Evolutionary conservation across 2,113 vertebrate genomes (phyloP).

Genomic region (Atractosteus spatula): DNA sequence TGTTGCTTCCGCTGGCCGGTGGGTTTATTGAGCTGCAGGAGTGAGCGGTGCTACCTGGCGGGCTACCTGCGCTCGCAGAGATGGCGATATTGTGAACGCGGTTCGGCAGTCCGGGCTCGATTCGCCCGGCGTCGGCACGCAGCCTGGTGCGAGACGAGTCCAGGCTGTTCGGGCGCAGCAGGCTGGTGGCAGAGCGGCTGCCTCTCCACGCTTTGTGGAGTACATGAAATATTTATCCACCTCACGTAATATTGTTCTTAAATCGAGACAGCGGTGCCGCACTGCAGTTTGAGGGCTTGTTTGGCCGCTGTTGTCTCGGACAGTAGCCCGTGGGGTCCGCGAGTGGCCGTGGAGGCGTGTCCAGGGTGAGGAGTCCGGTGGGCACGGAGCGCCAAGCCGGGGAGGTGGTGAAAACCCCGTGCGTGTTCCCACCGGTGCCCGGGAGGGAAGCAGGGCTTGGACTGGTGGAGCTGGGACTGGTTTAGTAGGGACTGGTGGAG

Average conservation of each 20-base stretch:
- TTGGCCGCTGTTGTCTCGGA: slow-evolving; percentile 12
- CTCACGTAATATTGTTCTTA: slow-evolving; percentile 49
- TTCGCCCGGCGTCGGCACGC: too few species aligned
- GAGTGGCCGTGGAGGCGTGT: not conserved
- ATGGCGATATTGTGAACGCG: not conserved
- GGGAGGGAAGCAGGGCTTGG: too few species aligned
- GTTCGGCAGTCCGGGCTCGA: not conserved
- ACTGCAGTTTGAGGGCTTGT: slow-evolving; percentile 56
- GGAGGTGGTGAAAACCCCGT: too few species aligned
- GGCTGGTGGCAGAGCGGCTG: not conserved
- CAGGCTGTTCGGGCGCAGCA: not conserved
- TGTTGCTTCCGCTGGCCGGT: not conserved
- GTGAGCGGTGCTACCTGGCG: not conserved
- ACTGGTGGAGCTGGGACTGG: too few species aligned
- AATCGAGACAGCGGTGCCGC: slow-evolving; percentile 59
- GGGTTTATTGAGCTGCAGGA: too few species aligned
- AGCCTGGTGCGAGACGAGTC: not conserved
- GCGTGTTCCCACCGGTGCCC: too few species aligned
- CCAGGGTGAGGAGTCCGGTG: not conserved
- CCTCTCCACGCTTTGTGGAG: slow-evolving; percentile 4
- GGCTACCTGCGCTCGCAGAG: not conserved
- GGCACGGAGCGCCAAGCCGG: not conserved
- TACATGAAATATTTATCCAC: slow-evolving; percentile 56
- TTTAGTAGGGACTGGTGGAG: too few species aligned
- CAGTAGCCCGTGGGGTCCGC: too few species aligned